Evolutionary conservation across 2,113 vertebrate genomes (phyloP), one percentile per base, ranked within the genome.

Genomic region (Galeopterus variegatus): DNA sequence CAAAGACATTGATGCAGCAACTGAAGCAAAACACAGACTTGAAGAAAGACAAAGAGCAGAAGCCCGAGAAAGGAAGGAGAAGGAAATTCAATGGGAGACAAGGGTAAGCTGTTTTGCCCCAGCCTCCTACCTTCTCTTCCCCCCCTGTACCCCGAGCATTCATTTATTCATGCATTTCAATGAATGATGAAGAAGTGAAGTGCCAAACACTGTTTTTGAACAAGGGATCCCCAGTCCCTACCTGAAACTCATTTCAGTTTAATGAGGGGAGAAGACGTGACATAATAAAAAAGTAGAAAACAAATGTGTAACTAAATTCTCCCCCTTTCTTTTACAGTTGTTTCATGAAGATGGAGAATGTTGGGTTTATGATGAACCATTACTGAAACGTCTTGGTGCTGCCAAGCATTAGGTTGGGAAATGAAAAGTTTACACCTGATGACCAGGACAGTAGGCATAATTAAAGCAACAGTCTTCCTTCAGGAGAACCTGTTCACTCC

Each of bases 321-420:
- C 19, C 28, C 60, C n/a, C 18, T 97, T 87, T 95, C 62, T 96
- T 56, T 94, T 98, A 79, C 88, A 99, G 99, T 95, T 99, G 5
- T 99, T 99, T 98, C 99, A 99, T 0, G 99, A 99, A 98, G 99
- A 99, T 5, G 99, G 99, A 33, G 99, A 99, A 97, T 99, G 99
- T 98, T 99, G 99, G 99, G 99, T 99, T 65, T 99, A 99, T 1
- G 99, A 99, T 0, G 99, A 99, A 96, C 99, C 99, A 2, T 99
- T 99, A 87, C 83, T 99, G 98, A 99, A 99, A 98, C 99, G 99
- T 98, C 98, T 99, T 36, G 98, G 98, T 96, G 99, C 99, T 95
- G 98, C 98, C 96, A 99, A 99, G 98, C 99, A 99, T 91, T 99
- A 98, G 99, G 48, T 33, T 67, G 88, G 76, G 64, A 88, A 77